Evolutionary conservation across 2,888 invertebrate species (phyloP).

Genomic region (Epirrita christyi): DNA sequence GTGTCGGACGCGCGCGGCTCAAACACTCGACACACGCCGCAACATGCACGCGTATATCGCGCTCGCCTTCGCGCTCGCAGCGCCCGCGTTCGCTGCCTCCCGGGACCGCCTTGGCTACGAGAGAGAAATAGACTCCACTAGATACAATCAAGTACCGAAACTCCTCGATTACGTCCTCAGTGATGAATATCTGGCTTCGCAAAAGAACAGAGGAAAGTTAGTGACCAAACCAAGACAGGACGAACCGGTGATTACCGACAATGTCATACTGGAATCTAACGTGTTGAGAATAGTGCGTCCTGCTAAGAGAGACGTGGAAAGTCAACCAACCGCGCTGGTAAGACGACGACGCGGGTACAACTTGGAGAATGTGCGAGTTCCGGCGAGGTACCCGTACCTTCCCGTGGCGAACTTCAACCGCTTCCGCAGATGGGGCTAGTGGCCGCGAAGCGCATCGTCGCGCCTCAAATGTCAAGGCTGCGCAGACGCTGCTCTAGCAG

Average conservation of each 20-base stretch:
- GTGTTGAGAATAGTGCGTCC: slow-evolving; percentile 70
- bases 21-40: slow-evolving; percentile 74
- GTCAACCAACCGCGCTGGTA: slow-evolving; percentile 58
- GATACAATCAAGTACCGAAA: slow-evolving; percentile 68
- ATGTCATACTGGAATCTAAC: slow-evolving; percentile 76
- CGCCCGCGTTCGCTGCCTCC: slow-evolving; percentile 52
- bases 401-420: slow-evolving; percentile 73
- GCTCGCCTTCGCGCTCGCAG: slow-evolving; percentile 64
- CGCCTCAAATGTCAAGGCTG: slow-evolving; percentile 77
- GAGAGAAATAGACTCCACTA: slow-evolving; percentile 70
- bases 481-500: slow-evolving; percentile 55
- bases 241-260: slow-evolving; percentile 71
- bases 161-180: slow-evolving; percentile 66
- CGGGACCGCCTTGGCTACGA: slow-evolving; percentile 73
- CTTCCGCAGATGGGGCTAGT: slow-evolving; percentile 79
- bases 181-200: slow-evolving; percentile 60
- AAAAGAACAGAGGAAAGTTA: slow-evolving; percentile 72
- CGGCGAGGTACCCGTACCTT: slow-evolving; percentile 77
- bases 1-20: slow-evolving; percentile 76
- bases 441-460: slow-evolving; percentile 48
- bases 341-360: slow-evolving; percentile 77
- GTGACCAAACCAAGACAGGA: slow-evolving; percentile 69
- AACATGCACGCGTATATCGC: slow-evolving; percentile 79
- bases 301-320: slow-evolving; percentile 50
- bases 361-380: slow-evolving; percentile 79